phyloP scores from a whole-genome alignment of 2,888 invertebrate species.

The Hymenopus coronatus region DNA sequence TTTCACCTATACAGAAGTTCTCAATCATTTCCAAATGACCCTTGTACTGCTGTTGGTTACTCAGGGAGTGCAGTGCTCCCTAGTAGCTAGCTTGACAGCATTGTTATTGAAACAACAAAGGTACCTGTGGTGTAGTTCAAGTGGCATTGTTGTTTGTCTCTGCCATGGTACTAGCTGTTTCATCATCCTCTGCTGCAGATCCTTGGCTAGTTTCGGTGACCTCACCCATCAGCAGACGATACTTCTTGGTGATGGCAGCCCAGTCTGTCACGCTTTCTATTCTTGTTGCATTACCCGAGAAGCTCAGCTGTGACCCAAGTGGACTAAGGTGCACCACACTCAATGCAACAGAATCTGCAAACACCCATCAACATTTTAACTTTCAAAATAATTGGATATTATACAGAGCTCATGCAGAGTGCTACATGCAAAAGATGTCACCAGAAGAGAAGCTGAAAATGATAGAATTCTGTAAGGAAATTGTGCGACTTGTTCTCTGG shows the following conservation, averaged over 20 bases:
- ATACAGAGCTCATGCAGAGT: neutral
- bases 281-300: conserved; percentile 63
- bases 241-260: conserved; percentile 87
- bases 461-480: neutral
- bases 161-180: neutral
- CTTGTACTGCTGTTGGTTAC: too few species aligned
- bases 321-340: conserved; percentile 81
- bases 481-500: too few species aligned
- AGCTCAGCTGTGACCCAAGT: conserved; percentile 79
- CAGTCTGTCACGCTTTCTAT: conserved; percentile 90
- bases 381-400: neutral
- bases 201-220: conserved; percentile 49
- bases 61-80: too few species aligned
- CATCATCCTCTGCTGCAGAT: neutral
- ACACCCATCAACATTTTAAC: neutral
- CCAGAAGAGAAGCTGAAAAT: neutral
- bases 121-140: neutral
- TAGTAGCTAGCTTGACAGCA: too few species aligned
- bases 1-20: too few species aligned
- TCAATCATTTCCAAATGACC: too few species aligned
- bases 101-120: too few species aligned
- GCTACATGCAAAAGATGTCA: neutral
- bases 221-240: conserved; percentile 69
- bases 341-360: conserved; percentile 66
- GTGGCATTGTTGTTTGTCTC: conserved; percentile 7